Percentiles rank a stretch among this genome's conserved stretches.
Conservation (phyloP, 2,888 invertebrate genomes). For the Thysanoteuthis rhombus region DNA sequence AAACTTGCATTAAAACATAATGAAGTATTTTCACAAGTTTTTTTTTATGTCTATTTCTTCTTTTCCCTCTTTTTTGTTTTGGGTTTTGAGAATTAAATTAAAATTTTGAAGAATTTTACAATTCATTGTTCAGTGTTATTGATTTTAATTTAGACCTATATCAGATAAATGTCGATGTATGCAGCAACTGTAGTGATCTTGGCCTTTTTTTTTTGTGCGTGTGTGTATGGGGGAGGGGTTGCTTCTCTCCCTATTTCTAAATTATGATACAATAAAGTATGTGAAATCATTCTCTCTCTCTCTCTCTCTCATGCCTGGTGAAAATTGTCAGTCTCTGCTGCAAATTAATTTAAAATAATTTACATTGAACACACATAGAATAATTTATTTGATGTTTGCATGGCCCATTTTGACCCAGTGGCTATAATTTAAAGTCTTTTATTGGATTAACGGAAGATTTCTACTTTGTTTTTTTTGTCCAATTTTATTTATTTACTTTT, state of each 20-base stretch:
- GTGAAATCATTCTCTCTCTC: not conserved
- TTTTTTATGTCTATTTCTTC: not conserved
- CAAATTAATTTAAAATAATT: conserved; percentile 31
- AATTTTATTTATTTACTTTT: not conserved
- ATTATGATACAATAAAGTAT: conserved; percentile 28
- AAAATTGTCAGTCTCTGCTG: conserved; percentile 24
- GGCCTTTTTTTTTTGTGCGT: not conserved
- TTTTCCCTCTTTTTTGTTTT: not conserved
- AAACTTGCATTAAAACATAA: not conserved
- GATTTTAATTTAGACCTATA: conserved; percentile 28
- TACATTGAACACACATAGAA: conserved; percentile 28
- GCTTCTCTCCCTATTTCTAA: not conserved
- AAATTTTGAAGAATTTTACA: not conserved
- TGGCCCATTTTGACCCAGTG: conserved; percentile 26
- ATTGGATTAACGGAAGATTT: conserved; percentile 27
- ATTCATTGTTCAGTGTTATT: conserved; percentile 26
- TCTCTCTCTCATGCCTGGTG: not conserved
- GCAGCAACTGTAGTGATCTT: conserved; percentile 14
- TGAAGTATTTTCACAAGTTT: not conserved
- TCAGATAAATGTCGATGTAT: conserved; percentile 13
- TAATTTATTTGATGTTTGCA: conserved; percentile 31
- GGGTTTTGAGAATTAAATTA: not conserved
- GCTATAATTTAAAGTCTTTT: conserved; percentile 28
- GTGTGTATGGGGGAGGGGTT: not conserved
- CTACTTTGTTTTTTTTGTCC: not conserved